Base-by-base conservation (phyloP, 2,113 vertebrate species). In the Myotis yumanensis region DNA sequence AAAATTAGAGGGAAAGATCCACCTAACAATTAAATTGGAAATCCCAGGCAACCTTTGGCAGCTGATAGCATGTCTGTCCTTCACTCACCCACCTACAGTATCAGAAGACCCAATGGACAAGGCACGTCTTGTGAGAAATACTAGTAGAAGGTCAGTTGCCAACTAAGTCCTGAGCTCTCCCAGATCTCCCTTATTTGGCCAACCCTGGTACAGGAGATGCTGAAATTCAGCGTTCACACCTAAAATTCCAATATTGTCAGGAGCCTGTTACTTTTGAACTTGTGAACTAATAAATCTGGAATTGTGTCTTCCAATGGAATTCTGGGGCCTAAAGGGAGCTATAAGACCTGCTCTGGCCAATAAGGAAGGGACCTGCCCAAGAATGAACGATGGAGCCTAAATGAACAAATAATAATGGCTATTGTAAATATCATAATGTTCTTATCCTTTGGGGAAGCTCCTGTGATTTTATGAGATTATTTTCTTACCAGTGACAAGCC, bases 391-490 rank as follows among this genome's bases (percentile, higher is more conserved):
- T 95, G 86, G 79, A 87, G 84, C 90, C 96, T 90, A 96, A 97
- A 97, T 59, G 98, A 97, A 93, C 92, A 98, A 98, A 98, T 97
- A 97, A 96, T 97, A 98, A 97, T 23, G 66, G 91, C 93, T 96
- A 97, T 95, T 98, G 73, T 98, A 98, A 98, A 96, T 95, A 96
- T 88, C 84, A 90, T 94, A 97, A 97, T 95, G 96, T 77, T 83
- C 95, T 97, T 86, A 91, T 95, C 96, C 98, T 98, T 97, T 97
- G 96, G 97, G 97, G 97, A 97, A 98, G 98, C 97, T 98, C 95
- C 98, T 96, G 97, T 97, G 95, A 96, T 93, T 98, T 98, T 97
- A 98, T 97, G 97, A 97, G 97, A 98, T 98, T 98, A 98, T 98
- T 98, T 98, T 98, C 97, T 98, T 98, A 98, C 98, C 97, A 97